Base-by-base conservation (phyloP, 2,113 vertebrate genomes). In the Procavia capensis region DNA sequence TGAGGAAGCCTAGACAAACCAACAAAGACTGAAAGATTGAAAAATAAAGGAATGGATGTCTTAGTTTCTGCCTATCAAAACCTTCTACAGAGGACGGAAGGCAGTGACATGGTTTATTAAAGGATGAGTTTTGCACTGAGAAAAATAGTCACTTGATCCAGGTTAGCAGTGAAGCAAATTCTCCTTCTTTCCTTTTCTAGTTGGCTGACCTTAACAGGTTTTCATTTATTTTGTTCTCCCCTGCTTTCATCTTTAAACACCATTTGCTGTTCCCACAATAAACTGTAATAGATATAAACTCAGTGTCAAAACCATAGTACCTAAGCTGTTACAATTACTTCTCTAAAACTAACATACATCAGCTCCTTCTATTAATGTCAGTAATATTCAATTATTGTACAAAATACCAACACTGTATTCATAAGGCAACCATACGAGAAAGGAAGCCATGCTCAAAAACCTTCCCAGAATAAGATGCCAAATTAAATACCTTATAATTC, bases 141-240 rank as follows among this genome's bases (percentile, higher is more conserved):
- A 61, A 92, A 75, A 82, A 57, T 24, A 64, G 81, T 66, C 16
- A 59, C 39, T 5, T 74, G 94, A 79, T 81, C 36, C 36, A 50
- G 78, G 72, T 81, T 50, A 91, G 11, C 66, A 86, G 61, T 63
- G 47, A 86, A 75, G 39, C 11, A 86, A 78, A 90, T 83, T 76
- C 61, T 75, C 41, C 24, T 45, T 66, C 75, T 90, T 79, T 22
- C 39, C 76, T 95, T 87, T 83, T 17, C 39, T 72, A 74, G 47
- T 78, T 39, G 43, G 85, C 31, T 85, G 83, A 88, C 79, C 54
- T 70, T 47, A 95, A 70, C 47, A 79, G 20, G 66, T 79, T 84
- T 96, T 92, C 59, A 41, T 85, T 92, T 83, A 81, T 85, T 88
- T 89, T 85, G 45, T 90, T 76, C 39, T 93, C 4, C 70, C 75